A percentile compares a stretch with the other conserved stretches of the same genome.
Evolutionary conservation across 2,888 invertebrate genomes (phyloP).

Genomic region (Galeopsomyia nigrocyanea): DNA sequence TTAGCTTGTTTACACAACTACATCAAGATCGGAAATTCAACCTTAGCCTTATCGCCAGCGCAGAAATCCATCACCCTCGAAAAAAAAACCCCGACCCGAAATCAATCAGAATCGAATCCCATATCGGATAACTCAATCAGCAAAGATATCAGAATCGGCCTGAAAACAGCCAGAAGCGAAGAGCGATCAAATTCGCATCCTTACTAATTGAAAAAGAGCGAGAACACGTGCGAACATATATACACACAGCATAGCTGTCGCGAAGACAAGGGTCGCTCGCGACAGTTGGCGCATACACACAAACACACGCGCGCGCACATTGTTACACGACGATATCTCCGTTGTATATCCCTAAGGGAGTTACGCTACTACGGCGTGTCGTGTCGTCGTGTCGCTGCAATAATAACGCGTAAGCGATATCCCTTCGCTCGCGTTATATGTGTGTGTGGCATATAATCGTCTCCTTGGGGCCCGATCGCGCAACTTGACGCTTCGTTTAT

Average conservation of each 20-base stretch:
- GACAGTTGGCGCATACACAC: too few species aligned
- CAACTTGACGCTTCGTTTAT: slow-evolving; percentile 52
- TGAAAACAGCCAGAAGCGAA: slow-evolving; percentile 13
- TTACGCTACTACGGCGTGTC: slow-evolving; percentile 54
- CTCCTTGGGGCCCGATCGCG: slow-evolving; percentile 65
- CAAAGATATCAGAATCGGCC: too few species aligned
- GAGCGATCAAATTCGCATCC: too few species aligned
- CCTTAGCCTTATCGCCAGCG: too few species aligned
- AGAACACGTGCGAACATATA: slow-evolving; percentile 41
- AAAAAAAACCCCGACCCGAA: too few species aligned
- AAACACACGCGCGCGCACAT: slow-evolving; percentile 45
- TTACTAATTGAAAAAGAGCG: slow-evolving; percentile 45
- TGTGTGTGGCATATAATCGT: slow-evolving; percentile 57
- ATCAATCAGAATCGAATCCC: too few species aligned
- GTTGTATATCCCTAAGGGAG: slow-evolving; percentile 62
- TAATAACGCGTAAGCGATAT: slow-evolving; percentile 69
- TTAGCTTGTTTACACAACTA: too few species aligned
- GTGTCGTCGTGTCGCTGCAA: slow-evolving; percentile 68
- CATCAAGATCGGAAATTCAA: too few species aligned
- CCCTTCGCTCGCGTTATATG: slow-evolving; percentile 49
- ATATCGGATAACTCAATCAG: too few species aligned
- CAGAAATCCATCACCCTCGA: too few species aligned
- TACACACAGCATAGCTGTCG: too few species aligned
- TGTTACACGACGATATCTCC: slow-evolving; percentile 59
- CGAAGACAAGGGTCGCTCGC: too few species aligned